A percentile compares a stretch with the other conserved stretches of the same genome.
Conservation (phyloP, 2,888 invertebrate genomes). For the Melinaea menophilus region DNA sequence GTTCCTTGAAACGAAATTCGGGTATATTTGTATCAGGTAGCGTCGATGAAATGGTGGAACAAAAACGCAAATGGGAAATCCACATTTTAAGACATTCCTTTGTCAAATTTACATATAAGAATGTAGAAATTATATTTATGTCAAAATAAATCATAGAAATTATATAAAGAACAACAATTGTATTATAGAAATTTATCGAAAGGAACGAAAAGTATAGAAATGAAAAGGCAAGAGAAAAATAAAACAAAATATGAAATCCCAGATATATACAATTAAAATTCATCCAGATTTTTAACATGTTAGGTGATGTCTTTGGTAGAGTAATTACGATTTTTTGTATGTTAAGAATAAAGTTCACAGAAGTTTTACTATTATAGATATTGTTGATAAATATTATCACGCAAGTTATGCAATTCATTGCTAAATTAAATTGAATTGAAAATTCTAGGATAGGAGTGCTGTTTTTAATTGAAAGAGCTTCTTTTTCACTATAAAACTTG, state of each 20-base stretch:
- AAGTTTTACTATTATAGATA: constrained; percentile 10
- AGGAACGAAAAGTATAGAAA: not conserved
- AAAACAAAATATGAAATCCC: not conserved
- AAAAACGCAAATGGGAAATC: constrained; percentile 14
- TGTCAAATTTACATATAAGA: constrained; percentile 16
- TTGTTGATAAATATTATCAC: constrained; percentile 17
- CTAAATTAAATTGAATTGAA: constrained; percentile 1
- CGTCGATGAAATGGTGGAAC: not conserved
- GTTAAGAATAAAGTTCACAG: constrained; percentile 17
- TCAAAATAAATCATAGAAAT: constrained; percentile 17
- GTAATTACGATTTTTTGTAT: constrained; percentile 19
- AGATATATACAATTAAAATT: constrained; percentile 12
- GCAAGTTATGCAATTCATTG: constrained; percentile 8
- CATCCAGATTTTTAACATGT: constrained; percentile 15
- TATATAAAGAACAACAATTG: constrained; percentile 3
- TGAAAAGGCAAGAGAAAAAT: not conserved
- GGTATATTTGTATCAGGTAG: not conserved
- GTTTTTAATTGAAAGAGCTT: too few relatives aligned
- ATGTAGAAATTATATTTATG: constrained; percentile 21
- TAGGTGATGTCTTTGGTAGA: not conserved
- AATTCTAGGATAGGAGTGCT: not conserved
- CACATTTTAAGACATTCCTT: constrained; percentile 12
- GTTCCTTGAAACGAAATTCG: not conserved
- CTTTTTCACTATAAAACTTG: too few relatives aligned
- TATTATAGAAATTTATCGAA: not conserved